A percentile compares a stretch with the other conserved stretches of the same genome.
Conservation (phyloP, 2,888 invertebrate species). For the Hypena proboscidalis region DNA sequence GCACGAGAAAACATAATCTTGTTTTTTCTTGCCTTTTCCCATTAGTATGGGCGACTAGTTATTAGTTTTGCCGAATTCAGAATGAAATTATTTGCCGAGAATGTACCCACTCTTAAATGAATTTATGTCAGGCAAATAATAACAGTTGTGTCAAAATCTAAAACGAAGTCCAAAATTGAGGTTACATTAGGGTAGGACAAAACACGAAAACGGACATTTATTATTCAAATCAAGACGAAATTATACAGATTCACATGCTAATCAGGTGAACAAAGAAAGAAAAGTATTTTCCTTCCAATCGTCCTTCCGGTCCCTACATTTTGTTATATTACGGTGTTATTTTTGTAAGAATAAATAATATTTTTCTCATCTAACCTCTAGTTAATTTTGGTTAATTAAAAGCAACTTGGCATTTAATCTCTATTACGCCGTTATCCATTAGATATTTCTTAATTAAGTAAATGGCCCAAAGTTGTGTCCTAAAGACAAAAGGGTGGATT, state of each 20-base stretch:
- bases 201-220: not conserved
- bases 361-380: conserved; percentile 1
- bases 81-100: too few relatives aligned
- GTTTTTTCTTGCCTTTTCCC: too few relatives aligned
- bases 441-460: not conserved
- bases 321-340: too few relatives aligned
- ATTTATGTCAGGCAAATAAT: too few relatives aligned
- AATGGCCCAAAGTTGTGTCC: not conserved
- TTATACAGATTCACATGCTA: conserved; percentile 1
- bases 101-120: too few relatives aligned
- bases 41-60: too few relatives aligned
- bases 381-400: conserved; percentile 2
- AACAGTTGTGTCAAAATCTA: too few relatives aligned
- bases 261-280: not conserved
- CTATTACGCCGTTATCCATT: not conserved
- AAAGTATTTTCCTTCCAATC: not conserved
- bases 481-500: not conserved
- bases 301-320: too few relatives aligned
- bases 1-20: too few relatives aligned
- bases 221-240: not conserved
- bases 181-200: too few relatives aligned
- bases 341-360: not conserved
- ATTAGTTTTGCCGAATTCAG: too few relatives aligned
- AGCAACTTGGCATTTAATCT: conserved; percentile 4
- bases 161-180: too few relatives aligned